Evolutionary conservation across 92 coral and sea anemone species (phyloP).

Genomic region (Chrysogorgia sp.): DNA sequence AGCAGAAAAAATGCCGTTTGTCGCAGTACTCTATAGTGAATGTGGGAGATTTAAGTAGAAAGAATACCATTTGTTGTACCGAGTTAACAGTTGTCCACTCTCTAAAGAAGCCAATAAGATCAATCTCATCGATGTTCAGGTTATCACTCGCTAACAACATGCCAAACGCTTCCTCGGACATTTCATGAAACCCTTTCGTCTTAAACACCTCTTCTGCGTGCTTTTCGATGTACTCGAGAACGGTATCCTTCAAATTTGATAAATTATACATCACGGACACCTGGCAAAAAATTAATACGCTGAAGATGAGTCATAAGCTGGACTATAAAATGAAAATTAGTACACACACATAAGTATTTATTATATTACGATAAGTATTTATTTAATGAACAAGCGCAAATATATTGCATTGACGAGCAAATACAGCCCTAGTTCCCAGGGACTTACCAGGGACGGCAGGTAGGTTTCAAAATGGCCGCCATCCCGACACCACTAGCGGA

Average conservation of each 20-base stretch:
- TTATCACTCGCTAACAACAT: slow-evolving; percentile 78
- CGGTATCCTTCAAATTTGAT: slow-evolving; percentile 77
- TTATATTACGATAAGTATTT: too few species aligned
- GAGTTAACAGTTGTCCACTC: slow-evolving; percentile 99
- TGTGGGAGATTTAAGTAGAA: not conserved
- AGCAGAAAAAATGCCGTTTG: not conserved
- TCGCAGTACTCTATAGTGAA: not conserved
- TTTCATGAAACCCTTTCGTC: slow-evolving; percentile 89
- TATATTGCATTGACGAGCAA: too few species aligned
- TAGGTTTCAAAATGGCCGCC: too few species aligned
- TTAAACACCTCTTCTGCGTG: slow-evolving; percentile 82
- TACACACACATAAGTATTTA: too few species aligned
- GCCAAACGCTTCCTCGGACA: slow-evolving; percentile 79
- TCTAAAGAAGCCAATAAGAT: slow-evolving; percentile 77
- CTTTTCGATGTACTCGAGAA: slow-evolving; percentile 80
- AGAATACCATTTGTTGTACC: slow-evolving; percentile 47
- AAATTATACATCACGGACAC: slow-evolving; percentile 91
- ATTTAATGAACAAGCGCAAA: too few species aligned
- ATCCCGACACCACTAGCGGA: too few species aligned
- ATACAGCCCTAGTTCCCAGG: too few species aligned
- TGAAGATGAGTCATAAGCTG: not conserved
- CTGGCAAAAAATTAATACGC: slow-evolving; percentile 42
- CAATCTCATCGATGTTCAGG: slow-evolving; percentile 87
- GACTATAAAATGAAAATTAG: too few species aligned
- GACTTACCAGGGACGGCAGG: too few species aligned